A percentile compares a stretch with the other conserved stretches of the same genome.
These are phyloP conservation scores for Marmota flaviventris DNA, from an alignment of 2,113 vertebrate species.

Conservation along the genomic window DNA sequence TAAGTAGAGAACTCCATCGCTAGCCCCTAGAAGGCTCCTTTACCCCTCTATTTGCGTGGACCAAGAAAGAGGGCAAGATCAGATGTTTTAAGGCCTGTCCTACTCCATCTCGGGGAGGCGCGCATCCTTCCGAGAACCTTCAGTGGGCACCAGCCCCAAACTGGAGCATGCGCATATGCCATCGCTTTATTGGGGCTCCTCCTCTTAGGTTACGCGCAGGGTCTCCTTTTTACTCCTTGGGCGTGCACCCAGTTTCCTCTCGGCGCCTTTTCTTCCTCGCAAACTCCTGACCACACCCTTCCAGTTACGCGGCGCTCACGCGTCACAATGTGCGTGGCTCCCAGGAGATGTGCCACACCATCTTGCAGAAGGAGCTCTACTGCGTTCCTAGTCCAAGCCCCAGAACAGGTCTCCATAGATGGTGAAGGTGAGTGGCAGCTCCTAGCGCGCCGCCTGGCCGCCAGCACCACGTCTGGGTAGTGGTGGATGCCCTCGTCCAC, in stretches of 20 bases:
- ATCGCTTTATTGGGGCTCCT: fast-evolving
- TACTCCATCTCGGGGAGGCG: not conserved
- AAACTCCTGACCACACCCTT: not conserved
- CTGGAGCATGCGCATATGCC: fast-evolving
- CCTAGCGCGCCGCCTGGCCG: constrained; percentile 92
- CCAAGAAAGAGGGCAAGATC: not conserved
- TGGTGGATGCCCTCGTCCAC: constrained; percentile 92
- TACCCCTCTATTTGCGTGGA: not conserved
- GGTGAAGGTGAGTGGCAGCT: constrained; percentile 92
- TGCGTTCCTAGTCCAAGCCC: constrained; percentile 82
- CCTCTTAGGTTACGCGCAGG: fast-evolving
- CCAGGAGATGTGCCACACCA: constrained; percentile 93
- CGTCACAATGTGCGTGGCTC: constrained; percentile 94
- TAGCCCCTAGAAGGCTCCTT: not conserved
- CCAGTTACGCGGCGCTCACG: constrained; percentile 78
- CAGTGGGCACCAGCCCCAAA: fast-evolving
- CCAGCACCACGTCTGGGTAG: constrained; percentile 93
- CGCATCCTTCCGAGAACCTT: not conserved
- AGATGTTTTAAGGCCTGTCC: too few species aligned
- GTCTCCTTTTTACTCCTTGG: fast-evolving
- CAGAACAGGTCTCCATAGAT: constrained; percentile 93
- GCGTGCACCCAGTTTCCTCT: fast-evolving
- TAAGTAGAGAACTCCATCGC: not conserved
- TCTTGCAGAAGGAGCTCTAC: constrained; percentile 92
- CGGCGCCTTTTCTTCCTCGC: fast-evolving